Conservation (phyloP, 2,797 vertebrate species). For the Mus minutoides region DNA sequence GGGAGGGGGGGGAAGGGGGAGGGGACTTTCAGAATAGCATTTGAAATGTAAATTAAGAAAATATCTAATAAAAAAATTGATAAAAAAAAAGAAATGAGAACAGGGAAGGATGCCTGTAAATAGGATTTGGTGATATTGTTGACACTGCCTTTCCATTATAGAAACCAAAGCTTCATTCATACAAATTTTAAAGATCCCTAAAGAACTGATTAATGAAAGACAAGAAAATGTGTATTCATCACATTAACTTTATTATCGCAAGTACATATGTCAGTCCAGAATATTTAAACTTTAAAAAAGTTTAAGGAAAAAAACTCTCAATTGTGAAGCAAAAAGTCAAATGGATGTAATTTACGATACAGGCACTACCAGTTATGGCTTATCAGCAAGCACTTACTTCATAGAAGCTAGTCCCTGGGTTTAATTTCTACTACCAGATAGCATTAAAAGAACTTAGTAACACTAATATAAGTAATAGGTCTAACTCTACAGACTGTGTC, state of each 20-base stretch:
- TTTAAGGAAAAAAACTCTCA: constrained; percentile 83
- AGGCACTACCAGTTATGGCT: not conserved
- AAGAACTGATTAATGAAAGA: constrained; percentile 82
- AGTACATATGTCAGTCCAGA: constrained; percentile 84
- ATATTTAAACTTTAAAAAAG: constrained; percentile 84
- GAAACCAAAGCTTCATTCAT: constrained; percentile 79
- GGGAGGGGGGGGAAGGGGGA: too few relatives aligned
- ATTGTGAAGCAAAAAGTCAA: constrained; percentile 96
- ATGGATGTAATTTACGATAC: constrained; percentile 97
- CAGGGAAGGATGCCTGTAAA: constrained; percentile 72
- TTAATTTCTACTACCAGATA: constrained; percentile 71
- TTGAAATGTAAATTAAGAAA: too few relatives aligned
- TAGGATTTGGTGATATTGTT: constrained; percentile 74
- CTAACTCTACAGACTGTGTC: constrained; percentile 89
- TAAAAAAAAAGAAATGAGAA: too few relatives aligned
- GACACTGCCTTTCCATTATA: constrained; percentile 69
- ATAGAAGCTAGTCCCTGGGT: too few relatives aligned
- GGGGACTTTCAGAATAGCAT: too few relatives aligned
- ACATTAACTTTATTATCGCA: constrained; percentile 83
- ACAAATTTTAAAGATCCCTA: constrained; percentile 82
- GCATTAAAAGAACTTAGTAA: constrained; percentile 93
- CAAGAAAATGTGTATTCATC: constrained; percentile 81
- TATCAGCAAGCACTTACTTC: not conserved
- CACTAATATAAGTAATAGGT: not conserved
- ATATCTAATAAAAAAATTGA: too few relatives aligned